phyloP scores from a whole-genome alignment of 1,140 invertebrate genomes.

The Platorchestia sp. region DNA sequence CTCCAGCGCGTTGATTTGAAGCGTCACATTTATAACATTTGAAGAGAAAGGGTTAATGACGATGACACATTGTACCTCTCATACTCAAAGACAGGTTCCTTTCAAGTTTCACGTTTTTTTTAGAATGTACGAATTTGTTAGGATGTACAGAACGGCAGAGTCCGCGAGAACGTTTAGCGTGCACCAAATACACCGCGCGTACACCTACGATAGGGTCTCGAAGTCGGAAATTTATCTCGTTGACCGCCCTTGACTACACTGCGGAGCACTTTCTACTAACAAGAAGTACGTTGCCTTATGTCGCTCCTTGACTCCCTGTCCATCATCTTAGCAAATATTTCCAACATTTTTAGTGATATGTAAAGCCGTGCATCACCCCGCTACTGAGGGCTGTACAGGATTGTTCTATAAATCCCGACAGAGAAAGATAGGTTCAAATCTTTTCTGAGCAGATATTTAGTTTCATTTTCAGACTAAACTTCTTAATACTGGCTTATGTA shows the following conservation, averaged over 20 bases:
- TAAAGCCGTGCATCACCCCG: neutral
- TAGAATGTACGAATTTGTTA: too few species aligned
- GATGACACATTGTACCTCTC: neutral
- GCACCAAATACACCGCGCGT: neutral
- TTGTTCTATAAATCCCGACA: neutral
- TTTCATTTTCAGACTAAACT: too few species aligned
- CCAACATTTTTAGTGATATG: neutral
- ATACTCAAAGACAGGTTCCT: neutral
- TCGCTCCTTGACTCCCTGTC: neutral
- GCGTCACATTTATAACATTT: too few species aligned
- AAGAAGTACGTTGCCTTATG: neutral
- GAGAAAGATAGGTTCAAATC: too few species aligned
- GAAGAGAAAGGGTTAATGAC: neutral
- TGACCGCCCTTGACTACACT: neutral
- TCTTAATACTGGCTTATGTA: too few species aligned
- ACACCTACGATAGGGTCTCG: neutral
- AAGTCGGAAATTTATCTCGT: neutral
- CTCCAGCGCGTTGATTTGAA: too few species aligned
- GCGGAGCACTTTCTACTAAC: neutral
- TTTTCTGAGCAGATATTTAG: too few species aligned
- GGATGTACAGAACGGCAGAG: too few species aligned
- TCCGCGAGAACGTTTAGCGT: neutral
- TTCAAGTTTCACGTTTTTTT: too few species aligned
- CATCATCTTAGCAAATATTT: neutral
- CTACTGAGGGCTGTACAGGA: neutral